Base-by-base conservation (phyloP, 2,113 vertebrate species). In the Progne subis region DNA sequence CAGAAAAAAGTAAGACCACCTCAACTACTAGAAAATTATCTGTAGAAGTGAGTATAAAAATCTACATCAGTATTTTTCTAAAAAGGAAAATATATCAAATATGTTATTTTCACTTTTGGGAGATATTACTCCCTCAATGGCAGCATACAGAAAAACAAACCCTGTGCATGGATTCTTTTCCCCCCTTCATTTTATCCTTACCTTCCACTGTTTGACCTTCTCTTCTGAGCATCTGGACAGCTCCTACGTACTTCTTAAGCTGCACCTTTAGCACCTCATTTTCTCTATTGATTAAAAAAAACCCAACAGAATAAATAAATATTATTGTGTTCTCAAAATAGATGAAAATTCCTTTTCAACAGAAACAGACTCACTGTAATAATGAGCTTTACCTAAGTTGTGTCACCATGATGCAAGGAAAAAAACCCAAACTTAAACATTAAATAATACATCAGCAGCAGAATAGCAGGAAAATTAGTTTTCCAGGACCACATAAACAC, bases 261-360 rank as follows among this genome's bases (percentile, higher is more conserved):
- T 99, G 99, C 92, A 99, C 99, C 98, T 99, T 99, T 53, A 99
- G 98, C 90, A 99, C 99, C 89, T 99, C 99, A 55, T 99, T 99
- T 98, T 99, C 99, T 96, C 99, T 99, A 97, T 92, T 81, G 49
- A 94, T 68, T 9, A 50, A 21, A 39, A 37, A 68, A 17, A 25
- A 43, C 37, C 37, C 37, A 29, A 46, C 41, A 96, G 88, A 57
- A 86, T 52, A 88, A 95, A 90, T 55, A 79, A 57, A 65, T 29
- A 46, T 74, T 88, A 94, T 4, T 91, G 25, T 74, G 88, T 47
- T 80, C 46, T 59, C 56, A 92, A 87, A 55, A 61, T 5, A 86
- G 28, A n/a, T 12, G 12, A 61, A 64, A 74, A 74, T 3, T 8
- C 6, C 64, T 39, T 91, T 44, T 85, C 69, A 94, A 8, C 24